Evolutionary conservation across 2,113 vertebrate genomes (phyloP), one percentile per base, ranked within the genome.

Genomic region (Triplophysa tibetana): DNA sequence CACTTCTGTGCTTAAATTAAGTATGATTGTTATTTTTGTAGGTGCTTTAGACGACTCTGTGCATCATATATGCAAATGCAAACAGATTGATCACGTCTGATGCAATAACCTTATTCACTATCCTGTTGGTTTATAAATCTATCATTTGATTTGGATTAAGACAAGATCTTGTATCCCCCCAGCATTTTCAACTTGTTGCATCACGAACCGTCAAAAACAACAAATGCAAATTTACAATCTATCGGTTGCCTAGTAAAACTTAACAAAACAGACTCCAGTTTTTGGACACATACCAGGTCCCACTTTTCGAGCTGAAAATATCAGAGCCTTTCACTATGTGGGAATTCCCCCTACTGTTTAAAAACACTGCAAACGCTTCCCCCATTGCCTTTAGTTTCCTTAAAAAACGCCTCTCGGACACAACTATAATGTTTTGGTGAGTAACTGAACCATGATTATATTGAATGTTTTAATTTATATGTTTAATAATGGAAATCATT

Each of bases 341-440:
- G 93, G 92, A 93, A 94, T 92, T 92, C 91, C 93, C 92, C 92
- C 85, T 81, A 79, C 82, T 88, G 78, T 82, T 63, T 58, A 76
- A 88, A 82, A 83, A 75, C 85, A 86, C 86, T 87, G 87, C 88
- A 77, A 89, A 89, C 86, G 89, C 91, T 90, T 91, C 88, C 90
- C 87, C 88, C 85, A 73, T 80, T 78, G 88, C 90, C 88, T 88
- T 85, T 83, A 90, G 88, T 91, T 93, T 92, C 88, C 91, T 91
- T 91, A 90, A 90, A 92, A 93, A 89, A 88, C 81, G 83, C 86
- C 70, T 90, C 86, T 89, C 85, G 74, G 88, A 88, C 77, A 90
- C 77, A 82, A 87, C 86, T 86, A 72, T 74, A 86, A 86, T 88
- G 88, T 89, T 85, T 90, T 90, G 91, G 91, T 93, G 86, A 92